Evolutionary conservation across 2,113 vertebrate species (phyloP).

Genomic region (Crotalus viridis): DNA sequence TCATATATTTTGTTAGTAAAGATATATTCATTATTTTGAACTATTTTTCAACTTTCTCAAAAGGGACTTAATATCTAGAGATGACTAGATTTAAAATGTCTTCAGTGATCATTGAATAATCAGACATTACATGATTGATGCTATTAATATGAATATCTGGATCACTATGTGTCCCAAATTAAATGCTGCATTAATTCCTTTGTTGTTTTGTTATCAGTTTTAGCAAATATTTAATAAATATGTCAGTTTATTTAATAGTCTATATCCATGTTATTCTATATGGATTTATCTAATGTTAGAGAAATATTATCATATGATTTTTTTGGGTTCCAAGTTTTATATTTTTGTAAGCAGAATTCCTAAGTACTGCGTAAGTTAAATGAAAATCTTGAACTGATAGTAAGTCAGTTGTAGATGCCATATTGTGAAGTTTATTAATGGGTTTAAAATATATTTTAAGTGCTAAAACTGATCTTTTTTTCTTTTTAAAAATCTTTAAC

Average conservation of each 20-base stretch:
- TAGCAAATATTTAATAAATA: neutral
- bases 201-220: neutral
- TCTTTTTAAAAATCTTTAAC: neutral
- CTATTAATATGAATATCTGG: neutral
- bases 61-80: neutral
- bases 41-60: neutral
- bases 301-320: neutral
- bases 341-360: too few species aligned
- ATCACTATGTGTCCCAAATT: neutral
- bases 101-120: too few species aligned
- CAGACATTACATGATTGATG: too few species aligned
- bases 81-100: neutral
- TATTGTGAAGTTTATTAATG: neutral
- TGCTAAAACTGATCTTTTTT: neutral
- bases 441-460: neutral
- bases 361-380: neutral
- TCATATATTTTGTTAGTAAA: too few species aligned
- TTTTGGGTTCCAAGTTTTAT: neutral
- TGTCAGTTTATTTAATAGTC: neutral
- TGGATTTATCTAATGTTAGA: neutral
- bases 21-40: too few species aligned
- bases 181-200: neutral
- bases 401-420: neutral
- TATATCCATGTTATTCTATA: too few species aligned
- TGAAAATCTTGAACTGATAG: neutral